Conservation (phyloP, 2,888 invertebrate genomes). For the Patella caerulea region DNA sequence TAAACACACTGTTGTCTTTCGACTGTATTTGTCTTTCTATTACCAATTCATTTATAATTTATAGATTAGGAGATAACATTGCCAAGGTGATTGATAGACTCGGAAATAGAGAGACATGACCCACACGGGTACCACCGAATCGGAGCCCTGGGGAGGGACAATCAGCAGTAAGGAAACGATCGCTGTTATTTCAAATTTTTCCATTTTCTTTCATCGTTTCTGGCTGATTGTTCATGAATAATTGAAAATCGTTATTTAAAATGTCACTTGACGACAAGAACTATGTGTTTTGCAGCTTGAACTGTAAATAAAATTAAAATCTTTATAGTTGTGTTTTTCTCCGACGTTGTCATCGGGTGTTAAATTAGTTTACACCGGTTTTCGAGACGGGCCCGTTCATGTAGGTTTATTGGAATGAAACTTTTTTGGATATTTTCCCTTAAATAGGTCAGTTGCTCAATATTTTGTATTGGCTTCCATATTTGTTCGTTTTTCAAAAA, state of each 20-base stretch:
- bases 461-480: too few species aligned
- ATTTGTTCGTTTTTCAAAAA: too few species aligned
- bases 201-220: not conserved
- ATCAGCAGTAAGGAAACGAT: not conserved
- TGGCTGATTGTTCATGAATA: not conserved
- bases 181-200: not conserved
- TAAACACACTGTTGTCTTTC: not conserved
- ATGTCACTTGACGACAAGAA: not conserved
- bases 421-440: too few species aligned
- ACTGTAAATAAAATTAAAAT: slow-evolving; percentile 6
- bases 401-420: slow-evolving; percentile 19
- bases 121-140: not conserved
- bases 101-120: not conserved
- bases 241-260: not conserved
- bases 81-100: slow-evolving; percentile 5
- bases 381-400: slow-evolving; percentile 27
- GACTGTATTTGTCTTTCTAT: not conserved
- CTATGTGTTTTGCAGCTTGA: not conserved
- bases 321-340: slow-evolving; percentile 1
- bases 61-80: not conserved
- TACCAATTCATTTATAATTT: slow-evolving; percentile 6
- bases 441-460: too few species aligned
- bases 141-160: not conserved
- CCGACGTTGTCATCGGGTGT: not conserved
- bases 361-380: slow-evolving; percentile 19